Base-by-base conservation (phyloP, 37 sponge, comb jelly and placozoan species). In the Aplysina aerophoba region DNA sequence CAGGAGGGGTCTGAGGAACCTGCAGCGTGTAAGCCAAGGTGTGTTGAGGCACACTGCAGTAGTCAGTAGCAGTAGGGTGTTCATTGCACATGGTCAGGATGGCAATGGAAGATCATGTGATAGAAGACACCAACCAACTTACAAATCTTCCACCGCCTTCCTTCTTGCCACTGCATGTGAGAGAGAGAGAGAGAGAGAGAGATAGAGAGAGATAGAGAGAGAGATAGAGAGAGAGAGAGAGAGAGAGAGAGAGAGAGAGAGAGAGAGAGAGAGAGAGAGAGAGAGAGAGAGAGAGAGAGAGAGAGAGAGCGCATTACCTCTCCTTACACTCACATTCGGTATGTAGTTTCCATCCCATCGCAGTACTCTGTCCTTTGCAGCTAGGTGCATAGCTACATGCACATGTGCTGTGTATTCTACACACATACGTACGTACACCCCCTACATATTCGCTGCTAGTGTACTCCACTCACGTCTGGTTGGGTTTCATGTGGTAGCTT, bases 401-500 rank as follows among this genome's bases (percentile, higher is more conserved):
- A n/a, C n/a, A n/a, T n/a, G n/a, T n/a, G n/a, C n/a, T n/a, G n/a
- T n/a, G n/a, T n/a, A n/a, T n/a, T n/a, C n/a, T 17, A 57, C 59
- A 57, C 59, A 57, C 59, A 57, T 17, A 57, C 59, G 17, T 17
- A 57, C 59, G 17, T 17, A 57, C 59, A 57, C 66, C 13, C 22
- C 13, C 66, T 65, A 30, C 12, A 30, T 30, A 30, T 30, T 30
- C 66, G 30, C 66, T 20, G 66, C 15, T 58, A 19, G 19, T 62
- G 64, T 28, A 11, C 5, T 11, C 24, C 24, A 62, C 64, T 5
- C 5, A 62, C 79, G 25, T 12, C 60, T 80, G 73, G 59, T 55
- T 21, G 62, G 69, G 69, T 87, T 82, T 44, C 78, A 65, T 77
- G 59, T 81, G 79, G 55, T 87, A 75, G 78, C 54, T 53, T 24